phyloP scores from a whole-genome alignment of 2,888 invertebrate species.

The Platycheirus rosarum region DNA sequence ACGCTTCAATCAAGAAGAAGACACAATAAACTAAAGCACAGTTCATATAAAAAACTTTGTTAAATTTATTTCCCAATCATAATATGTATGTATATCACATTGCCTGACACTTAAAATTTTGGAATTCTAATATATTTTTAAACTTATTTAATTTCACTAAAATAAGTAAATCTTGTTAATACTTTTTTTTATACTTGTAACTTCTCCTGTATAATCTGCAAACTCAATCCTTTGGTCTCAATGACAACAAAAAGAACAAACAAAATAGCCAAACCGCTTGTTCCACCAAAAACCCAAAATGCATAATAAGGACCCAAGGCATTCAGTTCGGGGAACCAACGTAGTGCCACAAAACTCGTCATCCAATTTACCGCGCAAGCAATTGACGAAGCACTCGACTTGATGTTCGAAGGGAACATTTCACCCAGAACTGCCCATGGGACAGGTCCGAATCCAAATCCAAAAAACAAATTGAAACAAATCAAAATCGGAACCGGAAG shows the following conservation, averaged over 20 bases:
- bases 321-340: constrained; percentile 86
- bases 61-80: too few relatives aligned
- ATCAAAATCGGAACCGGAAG: constrained; percentile 88
- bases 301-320: constrained; percentile 86
- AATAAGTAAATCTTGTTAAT: neutral
- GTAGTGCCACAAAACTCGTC: constrained; percentile 89
- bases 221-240: constrained; percentile 94
- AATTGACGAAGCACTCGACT: constrained; percentile 88
- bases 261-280: constrained; percentile 85
- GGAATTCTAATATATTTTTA: too few relatives aligned
- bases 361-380: constrained; percentile 90
- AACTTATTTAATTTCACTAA: neutral
- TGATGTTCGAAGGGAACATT: constrained; percentile 80
- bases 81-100: too few relatives aligned
- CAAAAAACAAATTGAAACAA: constrained; percentile 89
- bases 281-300: constrained; percentile 88
- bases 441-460: constrained; percentile 89
- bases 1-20: too few relatives aligned
- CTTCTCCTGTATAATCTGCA: constrained; percentile 91
- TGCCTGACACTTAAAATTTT: neutral
- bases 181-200: constrained; percentile 83
- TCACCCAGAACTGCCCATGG: constrained; percentile 93
- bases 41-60: too few relatives aligned
- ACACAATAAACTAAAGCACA: too few relatives aligned
- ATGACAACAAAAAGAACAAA: constrained; percentile 83